Conservation (phyloP, 2,113 vertebrate species). For the Mastomys coucha region DNA sequence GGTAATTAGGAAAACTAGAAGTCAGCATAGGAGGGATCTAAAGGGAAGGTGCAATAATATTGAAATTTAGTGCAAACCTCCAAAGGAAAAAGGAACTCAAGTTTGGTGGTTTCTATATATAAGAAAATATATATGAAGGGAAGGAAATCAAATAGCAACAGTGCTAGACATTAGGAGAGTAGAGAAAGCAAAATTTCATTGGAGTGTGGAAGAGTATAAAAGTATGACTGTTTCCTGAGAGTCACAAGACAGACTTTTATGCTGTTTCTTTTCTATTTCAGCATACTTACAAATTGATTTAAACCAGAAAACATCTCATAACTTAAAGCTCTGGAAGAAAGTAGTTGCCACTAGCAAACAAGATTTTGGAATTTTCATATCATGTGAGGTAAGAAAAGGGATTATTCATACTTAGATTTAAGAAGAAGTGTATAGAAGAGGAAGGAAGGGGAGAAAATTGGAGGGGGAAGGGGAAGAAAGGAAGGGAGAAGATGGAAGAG, state of each 20-base stretch:
- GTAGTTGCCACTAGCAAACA: not conserved
- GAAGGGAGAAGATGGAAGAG: not conserved
- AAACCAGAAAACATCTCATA: not conserved
- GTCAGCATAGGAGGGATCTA: not conserved
- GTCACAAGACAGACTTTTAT: not conserved
- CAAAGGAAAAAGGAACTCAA: not conserved
- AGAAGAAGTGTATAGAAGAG: not conserved
- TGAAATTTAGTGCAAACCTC: not conserved
- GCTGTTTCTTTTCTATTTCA: not conserved
- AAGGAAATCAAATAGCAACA: not conserved
- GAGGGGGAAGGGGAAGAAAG: not conserved
- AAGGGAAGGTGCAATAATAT: not conserved
- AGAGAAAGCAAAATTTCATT: not conserved
- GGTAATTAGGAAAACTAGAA: not conserved
- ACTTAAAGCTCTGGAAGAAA: not conserved
- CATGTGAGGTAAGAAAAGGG: not conserved
- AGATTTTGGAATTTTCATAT: not conserved
- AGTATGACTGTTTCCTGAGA: not conserved
- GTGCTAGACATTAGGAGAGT: not conserved
- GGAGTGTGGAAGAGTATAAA: not conserved
- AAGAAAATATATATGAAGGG: not conserved
- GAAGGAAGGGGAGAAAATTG: not conserved
- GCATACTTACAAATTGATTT: not conserved
- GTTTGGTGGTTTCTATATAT: not conserved
- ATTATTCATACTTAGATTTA: not conserved